Conservation (phyloP, 1,140 invertebrate species). For the Leptinotarsa texana region DNA sequence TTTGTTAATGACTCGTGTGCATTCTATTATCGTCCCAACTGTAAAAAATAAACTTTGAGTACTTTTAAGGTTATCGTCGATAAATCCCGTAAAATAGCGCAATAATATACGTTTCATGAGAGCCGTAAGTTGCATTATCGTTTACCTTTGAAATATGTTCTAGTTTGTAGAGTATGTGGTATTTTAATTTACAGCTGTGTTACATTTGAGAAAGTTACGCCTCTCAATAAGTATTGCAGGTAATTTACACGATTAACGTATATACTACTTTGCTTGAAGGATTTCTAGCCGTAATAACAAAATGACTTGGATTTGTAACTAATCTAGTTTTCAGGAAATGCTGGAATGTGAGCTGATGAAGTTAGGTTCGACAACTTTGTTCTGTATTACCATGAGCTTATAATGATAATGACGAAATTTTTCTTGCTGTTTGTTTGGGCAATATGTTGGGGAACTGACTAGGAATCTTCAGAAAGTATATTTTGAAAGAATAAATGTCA, state of each 20-base stretch:
- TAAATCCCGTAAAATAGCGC: not conserved
- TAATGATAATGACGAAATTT: too few species aligned
- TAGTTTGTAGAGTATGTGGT: constrained; percentile 3
- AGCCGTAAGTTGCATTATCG: not conserved
- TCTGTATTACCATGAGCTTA: too few species aligned
- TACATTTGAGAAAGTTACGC: constrained; percentile 1
- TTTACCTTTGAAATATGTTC: not conserved
- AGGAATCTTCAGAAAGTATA: too few species aligned
- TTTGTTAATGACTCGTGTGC: too few species aligned
- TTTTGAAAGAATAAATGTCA: too few species aligned
- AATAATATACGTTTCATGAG: not conserved
- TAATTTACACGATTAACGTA: constrained; percentile 1
- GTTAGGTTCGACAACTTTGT: too few species aligned
- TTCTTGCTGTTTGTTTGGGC: too few species aligned
- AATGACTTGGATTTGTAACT: not conserved
- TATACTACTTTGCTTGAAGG: constrained; percentile 1
- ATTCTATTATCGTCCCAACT: too few species aligned
- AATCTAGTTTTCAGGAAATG: not conserved
- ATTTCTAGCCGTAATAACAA: not conserved
- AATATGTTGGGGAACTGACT: too few species aligned
- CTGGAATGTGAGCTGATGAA: too few species aligned
- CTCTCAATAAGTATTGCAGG: not conserved
- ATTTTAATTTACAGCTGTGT: not conserved
- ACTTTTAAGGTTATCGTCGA: too few species aligned
- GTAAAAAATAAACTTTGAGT: too few species aligned